These are phyloP conservation scores for Pseudochirops cupreus DNA, from an alignment of 2,797 vertebrate species.

Conservation along the genomic window DNA sequence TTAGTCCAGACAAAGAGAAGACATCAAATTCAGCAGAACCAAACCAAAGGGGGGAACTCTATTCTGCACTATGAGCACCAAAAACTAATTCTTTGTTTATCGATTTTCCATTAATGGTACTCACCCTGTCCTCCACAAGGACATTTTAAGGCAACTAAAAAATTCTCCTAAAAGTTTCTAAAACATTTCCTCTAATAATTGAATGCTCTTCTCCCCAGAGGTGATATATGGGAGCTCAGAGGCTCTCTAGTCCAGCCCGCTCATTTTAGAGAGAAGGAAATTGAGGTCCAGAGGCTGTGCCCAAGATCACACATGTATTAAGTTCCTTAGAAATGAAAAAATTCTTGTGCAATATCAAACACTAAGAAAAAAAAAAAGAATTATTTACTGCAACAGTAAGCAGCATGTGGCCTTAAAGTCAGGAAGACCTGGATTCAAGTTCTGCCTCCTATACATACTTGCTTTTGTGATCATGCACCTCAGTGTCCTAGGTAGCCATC, in stretches of 20 bases:
- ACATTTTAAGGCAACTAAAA: background rate
- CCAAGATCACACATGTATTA: background rate
- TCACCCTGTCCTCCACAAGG: background rate
- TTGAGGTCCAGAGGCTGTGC: background rate
- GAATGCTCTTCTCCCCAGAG: background rate
- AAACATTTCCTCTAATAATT: background rate
- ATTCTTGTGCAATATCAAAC: background rate
- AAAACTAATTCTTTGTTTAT: background rate
- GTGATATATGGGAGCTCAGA: background rate
- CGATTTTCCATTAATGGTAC: background rate
- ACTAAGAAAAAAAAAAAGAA: background rate
- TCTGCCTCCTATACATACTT: background rate
- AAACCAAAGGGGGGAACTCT: background rate
- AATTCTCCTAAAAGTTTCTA: background rate
- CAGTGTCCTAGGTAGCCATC: no score
- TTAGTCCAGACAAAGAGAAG: background rate
- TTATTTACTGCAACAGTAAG: background rate
- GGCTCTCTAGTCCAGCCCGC: background rate
- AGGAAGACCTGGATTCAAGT: background rate
- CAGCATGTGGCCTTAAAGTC: background rate
- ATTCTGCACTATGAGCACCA: background rate
- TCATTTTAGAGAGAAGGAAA: background rate
- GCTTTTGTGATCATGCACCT: background rate
- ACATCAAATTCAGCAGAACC: background rate
- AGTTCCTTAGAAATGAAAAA: background rate